Evolutionary conservation across 2,888 invertebrate species (phyloP).

Genomic region (Napeogenes inachia): DNA sequence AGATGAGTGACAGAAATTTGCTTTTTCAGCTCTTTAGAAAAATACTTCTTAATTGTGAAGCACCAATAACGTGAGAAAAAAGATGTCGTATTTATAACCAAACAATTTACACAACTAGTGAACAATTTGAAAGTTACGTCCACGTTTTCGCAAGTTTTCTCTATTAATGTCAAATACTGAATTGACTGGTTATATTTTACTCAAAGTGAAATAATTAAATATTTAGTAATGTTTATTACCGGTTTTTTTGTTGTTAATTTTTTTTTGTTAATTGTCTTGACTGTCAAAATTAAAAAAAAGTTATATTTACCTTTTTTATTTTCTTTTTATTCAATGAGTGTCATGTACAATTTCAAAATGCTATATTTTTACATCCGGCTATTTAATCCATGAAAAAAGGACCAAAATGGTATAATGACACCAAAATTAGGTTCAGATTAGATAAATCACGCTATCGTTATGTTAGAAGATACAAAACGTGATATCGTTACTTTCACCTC

Average conservation of each 20-base stretch:
- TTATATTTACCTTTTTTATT: no score
- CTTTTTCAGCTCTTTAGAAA: no score
- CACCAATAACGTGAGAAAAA: no score
- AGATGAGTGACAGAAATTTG: no score
- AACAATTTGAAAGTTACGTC: slow-evolving; percentile 7
- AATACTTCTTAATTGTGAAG: no score
- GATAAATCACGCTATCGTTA: slow-evolving; percentile 28
- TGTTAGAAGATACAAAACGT: slow-evolving; percentile 26
- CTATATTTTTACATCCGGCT: no score
- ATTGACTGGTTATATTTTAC: slow-evolving; percentile 5
- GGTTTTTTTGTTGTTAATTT: no score
- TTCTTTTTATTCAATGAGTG: no score
- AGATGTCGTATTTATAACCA: no score
- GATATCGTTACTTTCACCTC: slow-evolving; percentile 31
- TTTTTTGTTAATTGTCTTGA: no score
- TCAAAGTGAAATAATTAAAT: background rate
- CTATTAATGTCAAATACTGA: slow-evolving; percentile 12
- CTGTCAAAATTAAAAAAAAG: no score
- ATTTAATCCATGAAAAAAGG: background rate
- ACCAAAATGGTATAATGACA: background rate
- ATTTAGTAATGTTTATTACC: background rate
- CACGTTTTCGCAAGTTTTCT: slow-evolving; percentile 15
- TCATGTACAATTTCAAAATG: no score
- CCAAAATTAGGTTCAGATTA: slow-evolving; percentile 12
- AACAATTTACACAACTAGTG: background rate